A percentile compares a stretch with the other conserved stretches of the same genome.
Conservation (phyloP, 2,888 invertebrate species). For the Eupeodes luniger region DNA sequence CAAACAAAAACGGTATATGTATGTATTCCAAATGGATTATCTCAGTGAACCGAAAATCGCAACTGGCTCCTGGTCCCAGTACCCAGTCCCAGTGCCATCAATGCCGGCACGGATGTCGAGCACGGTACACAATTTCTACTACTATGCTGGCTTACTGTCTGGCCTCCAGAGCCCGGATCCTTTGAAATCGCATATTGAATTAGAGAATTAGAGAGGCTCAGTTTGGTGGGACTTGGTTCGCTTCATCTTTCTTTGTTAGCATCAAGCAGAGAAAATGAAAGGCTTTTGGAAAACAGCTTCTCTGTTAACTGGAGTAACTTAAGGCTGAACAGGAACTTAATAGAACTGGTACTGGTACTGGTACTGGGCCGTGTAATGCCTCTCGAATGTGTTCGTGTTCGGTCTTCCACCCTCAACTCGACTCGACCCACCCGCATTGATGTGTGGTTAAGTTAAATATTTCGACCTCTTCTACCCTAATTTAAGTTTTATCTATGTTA, state of each 20-base stretch:
- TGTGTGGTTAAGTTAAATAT: constrained; percentile 51
- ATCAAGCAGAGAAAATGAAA: constrained; percentile 11
- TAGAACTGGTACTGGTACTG: too few relatives aligned
- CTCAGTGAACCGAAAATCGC: constrained; percentile 54
- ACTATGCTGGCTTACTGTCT: not conserved
- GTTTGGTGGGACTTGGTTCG: constrained; percentile 19
- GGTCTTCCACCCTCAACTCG: not conserved
- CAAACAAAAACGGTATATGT: constrained; percentile 36
- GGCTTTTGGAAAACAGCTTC: constrained; percentile 39
- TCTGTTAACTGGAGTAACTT: constrained; percentile 9
- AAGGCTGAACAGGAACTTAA: constrained; percentile 15
- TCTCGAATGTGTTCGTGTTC: not conserved
- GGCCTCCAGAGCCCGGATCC: constrained; percentile 12
- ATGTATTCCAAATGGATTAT: constrained; percentile 65
- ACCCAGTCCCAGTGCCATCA: too few relatives aligned
- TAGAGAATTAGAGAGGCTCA: constrained; percentile 43
- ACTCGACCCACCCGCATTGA: not conserved
- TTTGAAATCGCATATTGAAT: constrained; percentile 42
- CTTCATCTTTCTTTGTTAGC: constrained; percentile 19
- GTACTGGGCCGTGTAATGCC: not conserved
- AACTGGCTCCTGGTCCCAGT: constrained; percentile 5
- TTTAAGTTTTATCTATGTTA: constrained; percentile 67
- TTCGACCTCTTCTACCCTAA: constrained; percentile 65
- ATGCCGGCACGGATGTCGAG: too few relatives aligned
- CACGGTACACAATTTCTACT: not conserved